Evolutionary conservation across 2,888 invertebrate genomes (phyloP).

Genomic region (Mythimna ferrago): DNA sequence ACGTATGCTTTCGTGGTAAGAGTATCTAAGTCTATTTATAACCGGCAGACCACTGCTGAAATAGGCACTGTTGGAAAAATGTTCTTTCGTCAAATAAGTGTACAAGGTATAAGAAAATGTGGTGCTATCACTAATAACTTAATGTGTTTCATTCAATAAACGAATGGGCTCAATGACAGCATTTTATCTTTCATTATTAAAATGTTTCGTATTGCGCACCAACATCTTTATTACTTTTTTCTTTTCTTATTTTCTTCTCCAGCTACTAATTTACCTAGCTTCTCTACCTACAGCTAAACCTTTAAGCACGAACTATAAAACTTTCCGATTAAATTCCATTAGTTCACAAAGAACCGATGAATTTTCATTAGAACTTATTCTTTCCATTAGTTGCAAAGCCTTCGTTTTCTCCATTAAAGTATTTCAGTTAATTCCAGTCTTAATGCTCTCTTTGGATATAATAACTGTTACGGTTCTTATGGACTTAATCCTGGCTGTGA

Average conservation of each 20-base stretch:
- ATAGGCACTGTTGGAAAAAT: too few species aligned
- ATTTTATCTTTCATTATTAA: not conserved
- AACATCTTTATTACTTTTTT: not conserved
- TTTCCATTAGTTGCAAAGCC: constrained; percentile 56
- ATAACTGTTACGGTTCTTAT: constrained; percentile 46
- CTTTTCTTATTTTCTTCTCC: not conserved
- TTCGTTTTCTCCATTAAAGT: constrained; percentile 52
- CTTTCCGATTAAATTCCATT: constrained; percentile 47
- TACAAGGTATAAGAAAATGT: not conserved
- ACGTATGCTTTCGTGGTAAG: too few species aligned
- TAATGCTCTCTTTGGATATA: constrained; percentile 47
- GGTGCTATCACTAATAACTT: not conserved
- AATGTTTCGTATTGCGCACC: not conserved
- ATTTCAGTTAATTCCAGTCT: constrained; percentile 54
- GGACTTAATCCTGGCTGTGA: constrained; percentile 6
- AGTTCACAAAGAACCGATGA: constrained; percentile 52
- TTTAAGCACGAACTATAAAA: constrained; percentile 28
- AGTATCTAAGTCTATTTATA: too few species aligned
- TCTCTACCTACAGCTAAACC: constrained; percentile 17
- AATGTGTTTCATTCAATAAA: not conserved
- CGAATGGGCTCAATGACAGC: not conserved
- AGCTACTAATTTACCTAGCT: constrained; percentile 18
- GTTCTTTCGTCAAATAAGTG: not conserved
- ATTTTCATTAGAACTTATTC: constrained; percentile 64
- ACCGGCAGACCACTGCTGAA: too few species aligned